Evolutionary conservation across 2,888 invertebrate species (phyloP), one percentile per base, ranked within the genome.

Genomic region (Bedellia somnulentella): DNA sequence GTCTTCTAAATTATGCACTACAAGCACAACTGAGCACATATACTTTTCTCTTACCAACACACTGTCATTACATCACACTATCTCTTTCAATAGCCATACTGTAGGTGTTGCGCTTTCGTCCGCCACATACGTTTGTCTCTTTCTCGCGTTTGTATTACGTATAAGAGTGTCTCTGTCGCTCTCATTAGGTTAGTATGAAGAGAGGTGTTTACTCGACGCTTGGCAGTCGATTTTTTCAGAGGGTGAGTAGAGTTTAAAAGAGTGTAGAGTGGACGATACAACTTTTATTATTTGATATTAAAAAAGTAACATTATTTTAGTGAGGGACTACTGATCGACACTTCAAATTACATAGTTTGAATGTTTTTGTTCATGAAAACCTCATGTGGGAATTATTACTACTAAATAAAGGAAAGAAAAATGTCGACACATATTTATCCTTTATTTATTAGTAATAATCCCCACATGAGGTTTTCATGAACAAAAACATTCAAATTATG

Each of bases 181-280:
- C 67, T 73, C 70, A 75, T 75, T 73, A 73, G 71, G 71, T 75
- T 75, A 73, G 68, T 29, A 15, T 46, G 14, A 44, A 45, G 56
- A 49, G 61, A 49, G 54, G 49, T 68, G 68, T 71, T 73, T 73
- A 61, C 59, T 43, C 54, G 58, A 68, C 71, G 70, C 42, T 73
- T 73, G 64, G 43, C 71, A 64, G 70, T 59, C 63, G 57, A 55
- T 50, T 61, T 63, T 60, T 46, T 38, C 35, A 37, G 32, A 5
- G 15, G 37, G 35, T 64, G 66, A 55, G 52, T 15, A 30, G 23
- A 30, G 29, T 6, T 18, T 18, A 5, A 18, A 18, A 18, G 9
- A 6, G 5, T 18, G 5, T 18, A 18, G 5, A 18, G 18, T 6
- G 5, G 18, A 9, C 5, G 18, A 18, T 9, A 18, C 5, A 18